phyloP scores from a whole-genome alignment of 2,113 vertebrate species.

The Syrrhaptes paradoxus region DNA sequence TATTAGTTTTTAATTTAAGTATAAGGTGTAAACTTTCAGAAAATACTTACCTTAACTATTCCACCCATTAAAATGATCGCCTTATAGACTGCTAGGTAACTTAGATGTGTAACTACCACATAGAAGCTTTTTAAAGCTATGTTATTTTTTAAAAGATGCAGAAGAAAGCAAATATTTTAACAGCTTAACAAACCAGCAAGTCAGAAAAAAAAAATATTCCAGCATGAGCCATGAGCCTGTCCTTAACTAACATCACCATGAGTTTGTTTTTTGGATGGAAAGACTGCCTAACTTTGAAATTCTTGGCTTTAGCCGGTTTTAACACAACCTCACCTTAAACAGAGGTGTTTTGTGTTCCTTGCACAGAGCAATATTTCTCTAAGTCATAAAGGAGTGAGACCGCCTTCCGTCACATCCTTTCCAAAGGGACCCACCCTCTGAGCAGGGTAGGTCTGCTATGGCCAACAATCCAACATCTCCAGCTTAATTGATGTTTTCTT shows the following conservation, averaged over 20 bases:
- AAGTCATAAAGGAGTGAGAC: background rate
- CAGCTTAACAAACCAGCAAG: background rate
- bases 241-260: slow-evolving; percentile 1
- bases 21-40: background rate
- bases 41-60: background rate
- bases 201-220: background rate
- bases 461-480: background rate
- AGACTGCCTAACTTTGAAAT: slow-evolving; percentile 3
- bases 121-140: background rate
- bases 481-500: background rate
- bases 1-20: background rate
- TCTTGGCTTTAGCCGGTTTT: slow-evolving; percentile 1
- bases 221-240: background rate
- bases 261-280: slow-evolving; percentile 33
- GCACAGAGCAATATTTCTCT: background rate
- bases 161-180: slow-evolving; percentile 10
- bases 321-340: slow-evolving; percentile 12
- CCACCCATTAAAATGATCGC: background rate
- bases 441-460: background rate
- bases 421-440: background rate
- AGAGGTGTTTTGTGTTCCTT: slow-evolving; percentile 29
- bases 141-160: background rate
- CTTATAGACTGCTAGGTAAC: background rate
- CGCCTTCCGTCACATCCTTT: background rate
- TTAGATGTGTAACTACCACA: background rate